A percentile compares a stretch with the other conserved stretches of the same genome.
Conservation (phyloP, 2,113 vertebrate genomes). For the Oncorhynchus clarkii region DNA sequence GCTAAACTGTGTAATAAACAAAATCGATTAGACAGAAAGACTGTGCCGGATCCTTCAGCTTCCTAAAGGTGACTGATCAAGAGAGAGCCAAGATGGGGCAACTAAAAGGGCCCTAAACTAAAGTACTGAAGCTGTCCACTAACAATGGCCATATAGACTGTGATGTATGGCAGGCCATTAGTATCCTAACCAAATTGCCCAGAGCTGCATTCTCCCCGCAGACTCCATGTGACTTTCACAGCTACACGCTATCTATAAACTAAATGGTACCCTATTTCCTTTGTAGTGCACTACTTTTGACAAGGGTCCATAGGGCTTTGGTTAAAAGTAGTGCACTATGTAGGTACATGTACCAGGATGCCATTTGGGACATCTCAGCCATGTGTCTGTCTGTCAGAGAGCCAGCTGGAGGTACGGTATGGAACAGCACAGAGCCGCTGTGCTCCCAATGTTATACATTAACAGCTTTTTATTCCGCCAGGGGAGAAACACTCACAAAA, state of each 20-base stretch:
- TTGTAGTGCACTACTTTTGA: no score
- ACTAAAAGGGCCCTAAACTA: not conserved
- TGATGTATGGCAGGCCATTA: conserved; percentile 60
- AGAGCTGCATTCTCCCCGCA: conserved; percentile 3
- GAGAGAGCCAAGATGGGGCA: not conserved
- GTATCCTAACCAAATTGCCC: conserved; percentile 32
- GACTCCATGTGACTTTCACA: conserved; percentile 38
- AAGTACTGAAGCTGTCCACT: not conserved
- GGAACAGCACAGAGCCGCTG: conserved; percentile 17
- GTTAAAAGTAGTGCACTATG: no score
- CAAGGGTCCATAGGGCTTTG: no score
- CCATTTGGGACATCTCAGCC: not conserved
- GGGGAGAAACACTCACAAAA: conserved; percentile 22
- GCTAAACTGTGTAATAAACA: not conserved
- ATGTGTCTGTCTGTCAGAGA: conserved; percentile 7
- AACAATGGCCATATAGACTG: not conserved
- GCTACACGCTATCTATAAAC: conserved; percentile 1
- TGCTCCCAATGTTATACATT: not conserved
- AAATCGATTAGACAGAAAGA: not conserved
- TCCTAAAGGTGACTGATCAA: not conserved
- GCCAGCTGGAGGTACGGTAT: conserved; percentile 9
- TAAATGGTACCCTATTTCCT: no score
- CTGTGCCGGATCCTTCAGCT: not conserved
- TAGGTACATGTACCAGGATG: no score
- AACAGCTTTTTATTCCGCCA: conserved; percentile 36